phyloP scores from a whole-genome alignment of 2,888 invertebrate genomes.

The Tipula helvola region DNA sequence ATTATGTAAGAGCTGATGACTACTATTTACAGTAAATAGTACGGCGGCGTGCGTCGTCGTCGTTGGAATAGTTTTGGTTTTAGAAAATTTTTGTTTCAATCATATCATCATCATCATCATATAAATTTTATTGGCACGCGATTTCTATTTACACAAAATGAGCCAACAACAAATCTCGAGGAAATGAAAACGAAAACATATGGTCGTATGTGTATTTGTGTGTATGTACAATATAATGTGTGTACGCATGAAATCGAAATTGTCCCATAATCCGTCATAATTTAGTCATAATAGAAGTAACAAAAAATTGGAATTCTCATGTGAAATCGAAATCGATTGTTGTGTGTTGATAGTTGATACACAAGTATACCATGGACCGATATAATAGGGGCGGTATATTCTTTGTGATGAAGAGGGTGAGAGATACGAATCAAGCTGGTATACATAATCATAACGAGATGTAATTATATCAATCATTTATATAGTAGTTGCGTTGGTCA shows the following conservation, averaged over 20 bases:
- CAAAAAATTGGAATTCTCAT: background rate
- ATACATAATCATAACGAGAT: background rate
- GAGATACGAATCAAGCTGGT: background rate
- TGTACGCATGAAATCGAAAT: background rate
- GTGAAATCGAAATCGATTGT: background rate
- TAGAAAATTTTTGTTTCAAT: background rate
- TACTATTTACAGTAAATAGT: background rate
- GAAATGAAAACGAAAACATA: background rate
- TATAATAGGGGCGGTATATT: background rate
- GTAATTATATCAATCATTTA: background rate
- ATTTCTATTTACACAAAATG: background rate
- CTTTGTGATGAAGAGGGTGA: background rate
- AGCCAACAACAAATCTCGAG: background rate
- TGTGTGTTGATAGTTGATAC: background rate
- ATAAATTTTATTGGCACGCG: background rate
- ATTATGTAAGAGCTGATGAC: background rate
- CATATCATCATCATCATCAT: background rate
- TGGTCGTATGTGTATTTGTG: background rate
- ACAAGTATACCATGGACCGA: background rate
- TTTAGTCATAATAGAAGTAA: background rate
- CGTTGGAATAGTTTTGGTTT: background rate
- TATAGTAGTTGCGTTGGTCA: background rate
- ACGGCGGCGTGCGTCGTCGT: background rate
- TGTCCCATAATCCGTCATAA: background rate
- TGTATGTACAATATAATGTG: background rate